Conservation (phyloP, 2,113 vertebrate genomes). For the Ptyas mucosa region DNA sequence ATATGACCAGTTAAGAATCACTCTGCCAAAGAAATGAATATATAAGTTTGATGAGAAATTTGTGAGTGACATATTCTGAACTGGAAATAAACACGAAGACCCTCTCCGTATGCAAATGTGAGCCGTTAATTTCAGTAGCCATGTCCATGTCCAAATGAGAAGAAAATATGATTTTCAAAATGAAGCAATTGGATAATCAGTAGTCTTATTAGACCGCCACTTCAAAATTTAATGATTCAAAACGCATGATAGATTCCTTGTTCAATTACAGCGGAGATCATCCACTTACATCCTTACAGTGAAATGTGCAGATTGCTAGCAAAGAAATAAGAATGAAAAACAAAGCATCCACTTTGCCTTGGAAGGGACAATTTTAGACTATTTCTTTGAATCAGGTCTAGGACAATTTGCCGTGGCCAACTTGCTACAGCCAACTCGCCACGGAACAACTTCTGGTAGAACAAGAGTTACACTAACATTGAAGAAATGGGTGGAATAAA, state of each 20-base stretch:
- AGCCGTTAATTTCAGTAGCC: slow-evolving; percentile 70
- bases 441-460: background rate
- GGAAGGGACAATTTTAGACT: background rate
- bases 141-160: slow-evolving; percentile 61
- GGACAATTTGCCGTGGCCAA: too few species aligned
- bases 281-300: background rate
- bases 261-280: slow-evolving; percentile 60
- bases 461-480: background rate
- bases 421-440: background rate
- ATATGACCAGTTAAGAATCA: slow-evolving; percentile 60
- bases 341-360: background rate
- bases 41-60: slow-evolving; percentile 67
- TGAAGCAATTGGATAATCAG: slow-evolving; percentile 73
- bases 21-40: slow-evolving; percentile 60
- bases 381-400: background rate
- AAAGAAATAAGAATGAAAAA: slow-evolving; percentile 21
- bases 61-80: slow-evolving; percentile 60
- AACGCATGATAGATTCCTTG: slow-evolving; percentile 55
- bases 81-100: slow-evolving; percentile 63
- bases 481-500: background rate
- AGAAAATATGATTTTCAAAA: slow-evolving; percentile 72
- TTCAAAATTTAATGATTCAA: slow-evolving; percentile 73
- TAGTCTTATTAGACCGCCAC: slow-evolving; percentile 71
- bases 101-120: slow-evolving; percentile 70
- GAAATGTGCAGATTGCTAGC: slow-evolving; percentile 29